A percentile compares a stretch with the other conserved stretches of the same genome.
Conservation (phyloP, 1,140 invertebrate genomes). For the Globodera rostochiensis region DNA sequence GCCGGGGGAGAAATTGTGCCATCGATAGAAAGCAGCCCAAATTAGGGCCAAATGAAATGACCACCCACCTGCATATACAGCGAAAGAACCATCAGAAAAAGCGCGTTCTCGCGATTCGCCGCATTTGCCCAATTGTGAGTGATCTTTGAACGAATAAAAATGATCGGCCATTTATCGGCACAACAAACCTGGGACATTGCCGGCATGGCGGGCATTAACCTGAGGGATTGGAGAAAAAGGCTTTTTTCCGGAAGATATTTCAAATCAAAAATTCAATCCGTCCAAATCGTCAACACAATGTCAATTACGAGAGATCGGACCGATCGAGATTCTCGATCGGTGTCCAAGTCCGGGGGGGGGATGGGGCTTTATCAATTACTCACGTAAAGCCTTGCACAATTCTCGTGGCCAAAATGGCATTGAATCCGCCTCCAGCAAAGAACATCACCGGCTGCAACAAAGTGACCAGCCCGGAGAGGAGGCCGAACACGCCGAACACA, state of each 20-base stretch:
- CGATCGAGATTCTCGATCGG: too few species aligned
- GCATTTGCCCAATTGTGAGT: conserved; percentile 5
- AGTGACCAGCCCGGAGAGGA: conserved; percentile 21
- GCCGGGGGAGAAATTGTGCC: neutral
- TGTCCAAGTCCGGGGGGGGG: too few species aligned
- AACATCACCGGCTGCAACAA: conserved; percentile 12
- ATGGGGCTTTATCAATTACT: neutral
- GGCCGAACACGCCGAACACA: conserved; percentile 14
- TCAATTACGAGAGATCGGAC: neutral
- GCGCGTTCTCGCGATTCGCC: conserved; percentile 13
- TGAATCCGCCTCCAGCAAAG: conserved; percentile 7
- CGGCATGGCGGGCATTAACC: conserved; percentile 29
- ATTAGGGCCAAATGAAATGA: too few species aligned
- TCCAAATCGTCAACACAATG: too few species aligned
- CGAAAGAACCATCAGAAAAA: conserved; percentile 19
- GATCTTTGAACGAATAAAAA: neutral
- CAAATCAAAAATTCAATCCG: too few species aligned
- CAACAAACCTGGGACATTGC: conserved; percentile 25
- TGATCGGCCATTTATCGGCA: neutral
- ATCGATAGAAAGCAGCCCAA: neutral
- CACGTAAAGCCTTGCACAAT: conserved; percentile 18
- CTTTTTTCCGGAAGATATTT: neutral
- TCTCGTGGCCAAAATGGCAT: conserved; percentile 19
- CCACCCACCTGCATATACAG: conserved; percentile 27
- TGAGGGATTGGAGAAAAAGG: neutral